Evolutionary conservation across 2,797 vertebrate genomes (phyloP).

Genomic region (Propithecus perrieri): DNA sequence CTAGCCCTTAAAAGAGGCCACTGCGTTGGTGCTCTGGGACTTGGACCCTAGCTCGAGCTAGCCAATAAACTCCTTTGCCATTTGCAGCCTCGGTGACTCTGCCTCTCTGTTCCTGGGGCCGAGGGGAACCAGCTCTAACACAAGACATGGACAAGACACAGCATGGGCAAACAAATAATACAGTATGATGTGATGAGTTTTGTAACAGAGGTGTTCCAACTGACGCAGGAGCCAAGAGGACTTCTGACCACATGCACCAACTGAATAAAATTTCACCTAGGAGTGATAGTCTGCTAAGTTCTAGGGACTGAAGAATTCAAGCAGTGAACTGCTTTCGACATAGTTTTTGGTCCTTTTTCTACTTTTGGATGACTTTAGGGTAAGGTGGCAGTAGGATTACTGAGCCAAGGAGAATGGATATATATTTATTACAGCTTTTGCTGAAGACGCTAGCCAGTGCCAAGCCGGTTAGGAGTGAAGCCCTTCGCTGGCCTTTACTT

Average conservation of each 20-base stretch:
- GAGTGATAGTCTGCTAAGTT: not conserved
- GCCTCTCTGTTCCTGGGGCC: too few relatives aligned
- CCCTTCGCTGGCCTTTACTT: too few relatives aligned
- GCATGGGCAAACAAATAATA: not conserved
- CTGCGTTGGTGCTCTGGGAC: too few relatives aligned
- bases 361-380: not conserved
- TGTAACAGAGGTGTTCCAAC: not conserved
- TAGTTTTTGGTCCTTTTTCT: not conserved
- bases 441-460: not conserved
- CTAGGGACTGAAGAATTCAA: not conserved
- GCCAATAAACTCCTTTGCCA: too few relatives aligned
- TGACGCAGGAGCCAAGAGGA: not conserved
- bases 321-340: not conserved
- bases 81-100: too few relatives aligned
- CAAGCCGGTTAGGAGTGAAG: not conserved
- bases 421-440: not conserved
- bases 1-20: too few relatives aligned
- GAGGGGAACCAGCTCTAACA: too few relatives aligned
- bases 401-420: not conserved
- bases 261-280: not conserved
- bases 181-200: accelerated
- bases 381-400: not conserved
- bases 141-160: not conserved
- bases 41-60: too few relatives aligned
- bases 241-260: not conserved